Evolutionary conservation across 2,797 vertebrate genomes (phyloP), one percentile per base, ranked within the genome.

Genomic region (Coluber constrictor): DNA sequence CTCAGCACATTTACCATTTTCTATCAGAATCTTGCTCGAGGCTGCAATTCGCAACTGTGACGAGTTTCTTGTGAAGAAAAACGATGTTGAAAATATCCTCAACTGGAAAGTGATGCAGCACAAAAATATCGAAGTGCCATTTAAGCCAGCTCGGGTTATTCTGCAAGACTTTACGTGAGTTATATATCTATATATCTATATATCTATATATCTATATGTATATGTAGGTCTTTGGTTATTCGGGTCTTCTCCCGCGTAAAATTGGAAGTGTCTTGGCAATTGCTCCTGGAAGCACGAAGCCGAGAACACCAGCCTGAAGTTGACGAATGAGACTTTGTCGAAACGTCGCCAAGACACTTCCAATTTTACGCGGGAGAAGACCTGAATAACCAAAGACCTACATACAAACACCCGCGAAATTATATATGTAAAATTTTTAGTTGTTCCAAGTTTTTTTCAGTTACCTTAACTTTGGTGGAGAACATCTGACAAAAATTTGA

Each of bases 151-250:
- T 1, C 98, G 99, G 0, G 99, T 99, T 96, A 99, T 99, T 96
- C 97, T 99, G 32, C 99, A 99, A 96, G 99, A 99, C 96, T 99
- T 99, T 94, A 99, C 99, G 99, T 99, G 97, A 98, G 98, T 96
- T 91, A 3, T 32, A 59, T 15, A 86, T 3, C 37, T 37, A 37
- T 37, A 37, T 37, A 37, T 37, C 37, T 37, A 37, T 37, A 37
- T 37, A n/a, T n/a, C n/a, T n/a, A n/a, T n/a, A n/a, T n/a, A n/a
- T n/a, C n/a, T n/a, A n/a, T n/a, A 37, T 37, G 2, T 37, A 37
- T 37, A 37, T 37, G 37, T 37, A 37, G 37, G 37, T 37, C 37
- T 37, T 37, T 37, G 37, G 37, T 37, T 37, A 37, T 37, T 37
- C 37, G 37, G 37, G 37, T 37, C 37, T 37, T 37, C 37, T 37